Base-by-base conservation (phyloP, 2,888 invertebrate species). In the Diaphora mendica region DNA sequence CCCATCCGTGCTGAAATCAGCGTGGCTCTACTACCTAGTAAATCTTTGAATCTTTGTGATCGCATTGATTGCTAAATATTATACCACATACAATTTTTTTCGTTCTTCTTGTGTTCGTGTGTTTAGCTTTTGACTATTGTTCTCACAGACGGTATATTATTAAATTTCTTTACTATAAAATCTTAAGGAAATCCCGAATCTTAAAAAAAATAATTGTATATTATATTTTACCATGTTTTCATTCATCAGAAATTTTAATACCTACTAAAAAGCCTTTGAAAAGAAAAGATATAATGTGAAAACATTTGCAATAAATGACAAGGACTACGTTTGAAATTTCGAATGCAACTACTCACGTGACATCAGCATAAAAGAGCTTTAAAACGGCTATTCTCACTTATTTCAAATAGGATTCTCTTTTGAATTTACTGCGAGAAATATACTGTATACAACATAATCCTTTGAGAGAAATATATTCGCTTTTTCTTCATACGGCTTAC, bases 281-380 rank as follows among this genome's bases (percentile, higher is more conserved):
- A 71, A 51, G 68, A 76, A 75, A 77, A 81, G 77, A 77, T 75
- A 68, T 71, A 77, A 70, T 72, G 74, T 75, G 20, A 20, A 20
- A 48, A 48, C 48, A 48, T 80, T 77, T 81, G 76, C 79, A 77
- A 80, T 71, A 79, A 82, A 79, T 81, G 73, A 77, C 74, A 76
- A 76, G 79, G 69, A 77, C 62, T 72, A 74, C 73, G 81, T 83
- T 82, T 79, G 68, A 78, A 80, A 79, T 77, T 83, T 82, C 72
- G 73, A 85, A 86, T 82, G 80, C 79, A 70, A 74, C 72, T 72
- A 70, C 75, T 77, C 73, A 71, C 64, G 73, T 77, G 77, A 79
- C 76, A 76, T 84, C 80, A 82, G 76, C 78, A 80, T 81, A 80
- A 83, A 81, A 73, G 77, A 76, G 68, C 39, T 77, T 78, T 70